Base-by-base conservation (phyloP, 1,140 invertebrate species). In the Paralvinella palmiformis region DNA sequence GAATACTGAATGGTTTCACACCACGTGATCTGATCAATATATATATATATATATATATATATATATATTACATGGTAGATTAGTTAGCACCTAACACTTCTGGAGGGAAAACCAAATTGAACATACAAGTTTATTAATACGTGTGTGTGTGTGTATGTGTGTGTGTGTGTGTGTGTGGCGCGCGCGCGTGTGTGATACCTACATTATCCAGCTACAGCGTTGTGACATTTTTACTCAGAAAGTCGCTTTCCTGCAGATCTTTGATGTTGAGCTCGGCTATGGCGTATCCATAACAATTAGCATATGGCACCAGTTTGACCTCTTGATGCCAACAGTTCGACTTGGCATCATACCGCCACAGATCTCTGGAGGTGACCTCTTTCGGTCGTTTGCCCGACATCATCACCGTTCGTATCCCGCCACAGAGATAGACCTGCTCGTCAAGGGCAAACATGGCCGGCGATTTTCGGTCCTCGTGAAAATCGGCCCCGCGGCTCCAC, bases 391-490 rank as follows among this genome's bases (percentile, higher is more conserved):
- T 59, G 56, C 6, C 68, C 50, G 60, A 57, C 22, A 22, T 66
- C 36, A 6, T 69, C 31, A 60, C 61, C 53, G 61, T 63, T 27
- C 65, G 64, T 27, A 70, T 48, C 4, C 74, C 74, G 31, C 74
- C 74, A 58, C 70, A 72, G 24, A 73, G 69, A 63, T 66, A 74
- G 17, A 76, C 68, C 22, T 35, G 44, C 24, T 66, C 65, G 5
- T 69, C 69, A 35, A 68, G 27, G 15, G 58, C 36, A 24, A 66
- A 62, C 10, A 65, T 59, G 3, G 69, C 60, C 20, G 62, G 59
- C 22, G 67, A 62, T 62, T 72, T 73, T 52, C 74, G 59, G 53
- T 76, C 73, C 35, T 76, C 74, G 2, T 70, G 72, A 62, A 76
- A 75, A 27, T 72, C 71, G 10, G 62, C 17, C 2, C 72, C 73